Percentiles rank a stretch among this genome's conserved stretches.
Conservation (phyloP, 2,113 vertebrate species). For the Tachuris rubrigastra region DNA sequence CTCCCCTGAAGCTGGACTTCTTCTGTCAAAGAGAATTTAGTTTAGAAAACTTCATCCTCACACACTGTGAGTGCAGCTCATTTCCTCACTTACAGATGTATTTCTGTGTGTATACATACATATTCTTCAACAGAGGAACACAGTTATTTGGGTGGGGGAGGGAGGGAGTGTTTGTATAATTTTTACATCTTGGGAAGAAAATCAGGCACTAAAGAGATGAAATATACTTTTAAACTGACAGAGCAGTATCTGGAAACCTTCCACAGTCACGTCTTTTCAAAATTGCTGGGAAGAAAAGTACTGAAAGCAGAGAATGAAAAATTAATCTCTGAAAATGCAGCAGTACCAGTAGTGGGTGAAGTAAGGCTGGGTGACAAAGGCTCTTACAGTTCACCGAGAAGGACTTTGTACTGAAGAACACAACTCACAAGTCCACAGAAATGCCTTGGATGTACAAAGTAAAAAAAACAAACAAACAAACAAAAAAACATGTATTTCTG, state of each 20-base stretch:
- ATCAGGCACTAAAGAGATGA: not conserved
- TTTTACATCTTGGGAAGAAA: not conserved
- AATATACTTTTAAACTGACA: not conserved
- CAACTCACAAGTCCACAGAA: not conserved
- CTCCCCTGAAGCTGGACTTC: not conserved
- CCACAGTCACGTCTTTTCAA: not conserved
- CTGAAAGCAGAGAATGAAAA: not conserved
- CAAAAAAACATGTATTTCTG: not conserved
- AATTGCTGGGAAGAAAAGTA: not conserved
- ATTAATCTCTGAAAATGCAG: not conserved
- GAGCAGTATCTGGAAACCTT: not conserved
- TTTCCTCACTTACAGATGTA: not conserved
- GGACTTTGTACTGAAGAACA: not conserved
- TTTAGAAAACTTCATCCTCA: constrained; percentile 6
- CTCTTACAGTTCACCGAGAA: not conserved
- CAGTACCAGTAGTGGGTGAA: not conserved
- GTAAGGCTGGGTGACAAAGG: not conserved
- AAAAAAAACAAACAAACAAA: not conserved
- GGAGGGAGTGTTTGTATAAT: not conserved
- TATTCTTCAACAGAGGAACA: not conserved
- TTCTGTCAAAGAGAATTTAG: constrained; percentile 28
- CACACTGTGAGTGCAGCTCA: not conserved
- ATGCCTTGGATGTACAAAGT: not conserved
- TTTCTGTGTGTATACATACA: not conserved
- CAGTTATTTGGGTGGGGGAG: not conserved